A percentile compares a stretch with the other conserved stretches of the same genome.
Evolutionary conservation across 2,888 invertebrate species (phyloP).

Genomic region (Cosmopolites sordidus): DNA sequence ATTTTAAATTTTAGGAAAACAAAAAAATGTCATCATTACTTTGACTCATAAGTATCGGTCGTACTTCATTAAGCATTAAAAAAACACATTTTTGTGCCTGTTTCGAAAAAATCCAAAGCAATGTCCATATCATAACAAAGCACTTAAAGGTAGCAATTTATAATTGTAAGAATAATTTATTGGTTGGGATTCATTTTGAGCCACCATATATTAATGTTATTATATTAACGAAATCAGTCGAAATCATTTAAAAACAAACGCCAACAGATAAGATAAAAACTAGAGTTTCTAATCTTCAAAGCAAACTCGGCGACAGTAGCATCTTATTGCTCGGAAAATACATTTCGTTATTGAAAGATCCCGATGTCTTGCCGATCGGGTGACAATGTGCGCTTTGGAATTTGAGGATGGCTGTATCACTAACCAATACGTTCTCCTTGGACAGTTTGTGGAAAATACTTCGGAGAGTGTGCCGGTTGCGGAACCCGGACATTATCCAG

Average conservation of each 20-base stretch:
- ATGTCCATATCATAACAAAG: too few species aligned
- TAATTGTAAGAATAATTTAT: too few species aligned
- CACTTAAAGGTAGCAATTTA: too few species aligned
- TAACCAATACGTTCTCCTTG: slow-evolving; percentile 12
- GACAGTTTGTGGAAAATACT: slow-evolving; percentile 12
- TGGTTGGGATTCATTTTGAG: background rate
- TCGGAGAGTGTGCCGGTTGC: too few species aligned
- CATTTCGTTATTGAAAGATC: background rate
- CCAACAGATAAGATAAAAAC: slow-evolving; percentile 17
- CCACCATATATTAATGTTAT: slow-evolving; percentile 12
- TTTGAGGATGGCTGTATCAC: slow-evolving; percentile 11
- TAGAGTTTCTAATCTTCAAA: slow-evolving; percentile 8
- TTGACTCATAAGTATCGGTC: too few species aligned
- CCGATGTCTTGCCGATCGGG: background rate
- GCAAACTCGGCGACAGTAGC: slow-evolving; percentile 9
- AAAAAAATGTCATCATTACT: too few species aligned
- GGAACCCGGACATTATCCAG: background rate
- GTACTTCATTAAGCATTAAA: too few species aligned
- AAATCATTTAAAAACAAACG: slow-evolving; percentile 18
- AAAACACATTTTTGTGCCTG: too few species aligned
- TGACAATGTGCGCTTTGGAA: slow-evolving; percentile 18
- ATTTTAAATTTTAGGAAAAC: too few species aligned
- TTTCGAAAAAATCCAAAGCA: too few species aligned
- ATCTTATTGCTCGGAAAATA: background rate
- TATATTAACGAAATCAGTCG: slow-evolving; percentile 8